Evolutionary conservation across 2,797 vertebrate genomes (phyloP).

Genomic region (Enteromius afrohamiltoni): DNA sequence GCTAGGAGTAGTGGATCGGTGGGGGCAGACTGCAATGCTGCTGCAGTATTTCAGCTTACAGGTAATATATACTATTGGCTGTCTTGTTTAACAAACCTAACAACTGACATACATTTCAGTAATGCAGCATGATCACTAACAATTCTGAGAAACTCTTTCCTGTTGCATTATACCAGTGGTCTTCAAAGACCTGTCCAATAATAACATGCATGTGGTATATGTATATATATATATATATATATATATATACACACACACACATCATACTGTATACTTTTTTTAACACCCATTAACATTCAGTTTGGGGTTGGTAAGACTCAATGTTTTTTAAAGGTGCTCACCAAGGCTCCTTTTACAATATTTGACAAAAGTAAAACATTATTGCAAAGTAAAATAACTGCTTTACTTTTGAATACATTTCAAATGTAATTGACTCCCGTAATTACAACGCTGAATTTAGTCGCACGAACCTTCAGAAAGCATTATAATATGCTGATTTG

Average conservation of each 20-base stretch:
- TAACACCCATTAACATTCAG: not conserved
- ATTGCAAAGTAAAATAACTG: not conserved
- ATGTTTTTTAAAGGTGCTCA: not conserved
- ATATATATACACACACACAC: too few species aligned
- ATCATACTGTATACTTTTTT: not conserved
- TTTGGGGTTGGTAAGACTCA: not conserved
- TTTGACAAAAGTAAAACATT: not conserved
- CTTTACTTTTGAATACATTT: not conserved
- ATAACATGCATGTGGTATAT: not conserved
- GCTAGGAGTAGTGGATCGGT: conserved; percentile 34
- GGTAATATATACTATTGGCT: not conserved
- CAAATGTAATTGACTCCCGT: not conserved
- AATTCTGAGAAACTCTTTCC: not conserved
- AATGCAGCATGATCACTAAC: not conserved
- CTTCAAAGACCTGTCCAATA: not conserved
- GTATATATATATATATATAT: too few species aligned
- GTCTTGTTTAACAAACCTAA: conserved; percentile 8
- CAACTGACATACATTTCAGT: not conserved
- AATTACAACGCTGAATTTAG: not conserved
- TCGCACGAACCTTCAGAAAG: not conserved
- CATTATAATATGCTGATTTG: not conserved
- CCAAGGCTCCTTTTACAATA: not conserved
- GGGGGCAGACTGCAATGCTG: conserved; percentile 25
- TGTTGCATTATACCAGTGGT: not conserved
- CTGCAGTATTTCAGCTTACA: conserved; percentile 20